phyloP scores from a whole-genome alignment of 2,113 vertebrate genomes.

The Zosterops borbonicus region DNA sequence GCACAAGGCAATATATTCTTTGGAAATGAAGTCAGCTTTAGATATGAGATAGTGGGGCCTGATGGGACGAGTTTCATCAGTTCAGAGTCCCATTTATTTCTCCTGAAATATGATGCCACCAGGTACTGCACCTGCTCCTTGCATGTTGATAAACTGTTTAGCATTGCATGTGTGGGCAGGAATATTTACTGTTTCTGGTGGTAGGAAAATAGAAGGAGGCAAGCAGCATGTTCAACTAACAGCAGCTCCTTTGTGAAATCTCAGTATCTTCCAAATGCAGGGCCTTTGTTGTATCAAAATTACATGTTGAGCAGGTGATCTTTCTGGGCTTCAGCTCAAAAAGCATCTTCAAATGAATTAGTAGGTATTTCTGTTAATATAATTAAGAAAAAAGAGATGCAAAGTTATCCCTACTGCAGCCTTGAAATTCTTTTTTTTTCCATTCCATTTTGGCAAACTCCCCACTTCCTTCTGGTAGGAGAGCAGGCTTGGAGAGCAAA shows the following conservation, averaged over 20 bases:
- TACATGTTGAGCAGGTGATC: neutral
- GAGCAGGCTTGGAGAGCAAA: neutral
- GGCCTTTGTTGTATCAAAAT: neutral
- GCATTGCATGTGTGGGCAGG: neutral
- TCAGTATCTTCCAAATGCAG: neutral
- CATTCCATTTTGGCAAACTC: constrained; percentile 10
- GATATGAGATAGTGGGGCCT: neutral
- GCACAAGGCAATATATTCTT: neutral
- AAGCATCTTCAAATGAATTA: neutral
- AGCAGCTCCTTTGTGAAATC: neutral
- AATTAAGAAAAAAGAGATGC: neutral
- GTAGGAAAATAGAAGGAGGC: neutral
- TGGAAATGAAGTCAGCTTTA: constrained; percentile 33
- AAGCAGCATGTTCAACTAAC: neutral
- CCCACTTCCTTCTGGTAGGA: constrained; percentile 1
- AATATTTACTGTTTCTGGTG: neutral
- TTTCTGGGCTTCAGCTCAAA: constrained; percentile 30
- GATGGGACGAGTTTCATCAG: constrained; percentile 7
- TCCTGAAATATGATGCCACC: constrained; percentile 40
- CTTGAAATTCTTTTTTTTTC: neutral
- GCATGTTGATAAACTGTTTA: constrained; percentile 44
- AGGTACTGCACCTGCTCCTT: constrained; percentile 47
- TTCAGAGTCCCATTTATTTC: constrained; percentile 24
- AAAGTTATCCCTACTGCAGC: neutral
- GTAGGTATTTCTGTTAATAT: neutral